These are phyloP conservation scores for Lochmaea capreae DNA, from an alignment of 2,888 invertebrate genomes.

Conservation along the genomic window DNA sequence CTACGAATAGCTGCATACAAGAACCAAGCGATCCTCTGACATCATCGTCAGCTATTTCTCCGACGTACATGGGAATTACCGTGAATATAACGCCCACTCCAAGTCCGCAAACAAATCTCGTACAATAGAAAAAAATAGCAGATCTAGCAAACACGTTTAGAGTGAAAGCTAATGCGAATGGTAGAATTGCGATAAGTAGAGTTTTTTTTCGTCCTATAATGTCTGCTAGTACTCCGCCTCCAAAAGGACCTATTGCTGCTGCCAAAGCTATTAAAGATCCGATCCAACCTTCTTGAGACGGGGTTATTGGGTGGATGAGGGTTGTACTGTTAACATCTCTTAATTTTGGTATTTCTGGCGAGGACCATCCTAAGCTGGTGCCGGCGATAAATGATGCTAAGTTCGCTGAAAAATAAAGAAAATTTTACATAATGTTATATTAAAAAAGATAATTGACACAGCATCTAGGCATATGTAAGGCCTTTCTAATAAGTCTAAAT, in stretches of 20 bases:
- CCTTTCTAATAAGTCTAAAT: too few species aligned
- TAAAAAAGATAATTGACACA: too few species aligned
- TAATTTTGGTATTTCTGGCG: constrained; percentile 61
- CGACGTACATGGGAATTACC: constrained; percentile 85
- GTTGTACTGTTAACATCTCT: constrained; percentile 57
- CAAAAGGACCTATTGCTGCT: constrained; percentile 73
- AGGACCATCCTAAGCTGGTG: constrained; percentile 67
- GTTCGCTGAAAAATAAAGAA: constrained; percentile 63
- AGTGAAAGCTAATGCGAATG: constrained; percentile 78
- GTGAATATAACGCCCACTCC: constrained; percentile 79
- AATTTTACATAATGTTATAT: not conserved
- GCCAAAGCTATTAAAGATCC: constrained; percentile 69
- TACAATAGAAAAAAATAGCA: constrained; percentile 57
- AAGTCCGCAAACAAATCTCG: constrained; percentile 70
- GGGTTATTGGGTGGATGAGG: constrained; percentile 54
- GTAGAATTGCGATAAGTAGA: constrained; percentile 73
- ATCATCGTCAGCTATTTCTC: constrained; percentile 84
- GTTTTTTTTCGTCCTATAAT: constrained; percentile 78
- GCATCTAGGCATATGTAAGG: too few species aligned
- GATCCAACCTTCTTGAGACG: constrained; percentile 68
- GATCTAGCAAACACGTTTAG: constrained; percentile 63
- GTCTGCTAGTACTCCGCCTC: constrained; percentile 77
- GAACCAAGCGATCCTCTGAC: constrained; percentile 86
- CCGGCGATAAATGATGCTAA: constrained; percentile 66
- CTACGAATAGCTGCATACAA: constrained; percentile 81